Evolutionary conservation across 2,888 invertebrate genomes (phyloP), one percentile per base, ranked within the genome.

Genomic region (Pyralis farinalis): DNA sequence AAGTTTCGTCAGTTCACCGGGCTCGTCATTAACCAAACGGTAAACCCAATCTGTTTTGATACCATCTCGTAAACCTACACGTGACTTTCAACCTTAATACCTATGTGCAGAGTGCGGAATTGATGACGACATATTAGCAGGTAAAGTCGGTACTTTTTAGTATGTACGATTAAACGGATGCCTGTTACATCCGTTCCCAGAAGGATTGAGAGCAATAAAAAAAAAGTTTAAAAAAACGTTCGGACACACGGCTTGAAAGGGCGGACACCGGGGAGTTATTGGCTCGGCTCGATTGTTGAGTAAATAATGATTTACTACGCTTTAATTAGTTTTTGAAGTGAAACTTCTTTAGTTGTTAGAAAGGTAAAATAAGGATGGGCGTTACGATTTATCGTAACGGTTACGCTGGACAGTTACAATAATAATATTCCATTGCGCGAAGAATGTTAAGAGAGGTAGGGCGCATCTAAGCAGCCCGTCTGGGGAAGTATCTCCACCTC

Each of bases 161-260:
- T 43, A 37, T 53, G 57, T 65, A 59, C 67, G 74, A 78, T 81
- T 76, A 76, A 77, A 71, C 78, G 77, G 78, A 73, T 77, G 74
- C 73, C 63, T 59, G 57, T 58, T 59, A 76, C 82, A 84, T 86
- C 85, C 85, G 85, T 84, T 86, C 85, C 73, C 85, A 85, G 81
- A 81, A 82, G 76, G 77, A 78, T 74, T 71, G 74, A 59, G 64
- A 63, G 54, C 55, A 62, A 55, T 65, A 75, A 61, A 71, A 71
- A n/a, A 65, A 64, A 55, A 44, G 44, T 50, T 51, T 52, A 60
- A 60, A 63, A 59, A 49, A 55, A 63, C 58, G 61, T 50, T 65
- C 55, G 42, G 65, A 39, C 43, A 39, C 11, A 33, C 39, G 33
- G 32, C 10, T 6, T n/a, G 20, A 8, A 7, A 39, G 39, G 32